Base-by-base conservation (phyloP, 2,797 vertebrate species). In the Zenarchopterus dispar region DNA sequence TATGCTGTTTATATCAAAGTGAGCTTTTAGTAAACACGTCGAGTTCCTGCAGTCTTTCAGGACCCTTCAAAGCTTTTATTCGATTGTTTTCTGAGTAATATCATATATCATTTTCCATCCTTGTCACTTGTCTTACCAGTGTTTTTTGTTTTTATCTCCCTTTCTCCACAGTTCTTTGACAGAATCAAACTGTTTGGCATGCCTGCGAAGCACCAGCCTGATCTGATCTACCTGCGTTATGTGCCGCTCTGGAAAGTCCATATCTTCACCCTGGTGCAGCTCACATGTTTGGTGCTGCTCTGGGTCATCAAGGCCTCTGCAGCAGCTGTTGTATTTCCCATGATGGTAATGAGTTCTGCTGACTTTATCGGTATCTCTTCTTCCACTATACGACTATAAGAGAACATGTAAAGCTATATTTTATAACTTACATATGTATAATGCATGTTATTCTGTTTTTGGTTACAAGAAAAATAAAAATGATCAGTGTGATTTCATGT, bases 221-320 rank as follows among this genome's bases (percentile, higher is more conserved):
- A 98, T 69, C 86, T 98, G 36, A 98, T 98, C 74, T 98, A 97
- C 77, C 92, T 98, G 17, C 96, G 97, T 46, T 97, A 98, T 0
- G 96, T 98, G 42, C 97, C 96, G 0, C 93, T 98, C 54, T 98
- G 97, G 96, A 98, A 98, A 84, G 97, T 98, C 39, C 97, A 98
- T 4, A 80, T 96, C 61, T 98, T 98, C 87, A 98, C 96, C 0
- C 91, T 96, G 63, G 85, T 98, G 77, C 97, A 98, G 84, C 94
- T 98, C 50, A 96, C 94, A 60, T 98, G 97, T 71, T 87, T 98
- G 39, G 93, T 97, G 55, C 87, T 97, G 44, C 83, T 98, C 15
- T 98, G 97, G 97, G 94, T 96, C 54, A 98, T 98, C 80, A 98
- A 98, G 89, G 95, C 88, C 17, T 95, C 97, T 17, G 84, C 94